phyloP scores from a whole-genome alignment of 2,888 invertebrate species.

The Nomada lathburiana region DNA sequence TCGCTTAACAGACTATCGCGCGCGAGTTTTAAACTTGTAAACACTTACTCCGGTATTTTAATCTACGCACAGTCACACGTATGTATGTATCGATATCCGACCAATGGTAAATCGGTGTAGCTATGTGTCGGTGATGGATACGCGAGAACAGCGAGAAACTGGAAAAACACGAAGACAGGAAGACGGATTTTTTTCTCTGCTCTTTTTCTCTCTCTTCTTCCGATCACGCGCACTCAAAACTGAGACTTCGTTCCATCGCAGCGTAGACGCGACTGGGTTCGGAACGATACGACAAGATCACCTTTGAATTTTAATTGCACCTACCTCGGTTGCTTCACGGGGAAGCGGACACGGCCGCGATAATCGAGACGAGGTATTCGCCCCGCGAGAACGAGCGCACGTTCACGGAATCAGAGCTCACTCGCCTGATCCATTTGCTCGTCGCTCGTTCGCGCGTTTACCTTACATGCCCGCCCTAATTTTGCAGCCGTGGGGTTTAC shows the following conservation, averaged over 20 bases:
- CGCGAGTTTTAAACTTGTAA: conserved; percentile 38
- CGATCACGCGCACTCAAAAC: neutral
- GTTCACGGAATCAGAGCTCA: conserved; percentile 62
- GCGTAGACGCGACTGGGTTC: neutral
- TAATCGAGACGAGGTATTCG: conserved; percentile 28
- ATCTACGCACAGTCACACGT: conserved; percentile 44
- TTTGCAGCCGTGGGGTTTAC: conserved; percentile 67
- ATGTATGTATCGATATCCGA: conserved; percentile 10
- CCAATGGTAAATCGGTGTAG: conserved; percentile 11
- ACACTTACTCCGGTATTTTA: conserved; percentile 56
- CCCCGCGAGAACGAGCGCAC: conserved; percentile 42
- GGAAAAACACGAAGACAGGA: conserved; percentile 66
- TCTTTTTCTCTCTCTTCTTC: neutral
- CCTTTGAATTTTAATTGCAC: conserved; percentile 41
- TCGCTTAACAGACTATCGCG: conserved; percentile 69
- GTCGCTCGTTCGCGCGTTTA: conserved; percentile 64
- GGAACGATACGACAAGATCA: conserved; percentile 4
- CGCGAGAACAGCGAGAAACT: conserved; percentile 62
- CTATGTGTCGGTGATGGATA: conserved; percentile 3
- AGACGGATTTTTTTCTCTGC: conserved; percentile 56
- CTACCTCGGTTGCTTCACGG: neutral
- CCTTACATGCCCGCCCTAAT: conserved; percentile 70
- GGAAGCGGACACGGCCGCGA: conserved; percentile 17
- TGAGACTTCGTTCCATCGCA: neutral
- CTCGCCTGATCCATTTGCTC: conserved; percentile 68